Base-by-base conservation (phyloP, 2,113 vertebrate genomes). In the Aphyosemion australe region DNA sequence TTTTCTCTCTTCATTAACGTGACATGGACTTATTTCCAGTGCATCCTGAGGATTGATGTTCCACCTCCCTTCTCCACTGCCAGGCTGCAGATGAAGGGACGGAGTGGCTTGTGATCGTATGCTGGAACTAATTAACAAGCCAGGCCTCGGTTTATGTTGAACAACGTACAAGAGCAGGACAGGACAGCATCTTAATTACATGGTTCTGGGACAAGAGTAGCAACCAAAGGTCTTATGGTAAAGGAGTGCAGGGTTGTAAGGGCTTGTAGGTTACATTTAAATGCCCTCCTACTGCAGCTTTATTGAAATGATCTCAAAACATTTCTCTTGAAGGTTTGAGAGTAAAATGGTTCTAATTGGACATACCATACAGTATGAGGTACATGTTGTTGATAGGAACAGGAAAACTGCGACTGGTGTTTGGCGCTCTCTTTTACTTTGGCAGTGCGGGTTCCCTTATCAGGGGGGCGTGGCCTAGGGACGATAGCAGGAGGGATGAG, bases 61-160 rank as follows among this genome's bases (percentile, higher is more conserved):
- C 79, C n/a, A 34, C 79, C 87, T 88, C 83, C 79, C 80, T 69
- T 80, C 71, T 64, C 69, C 51, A 45, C 56, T 52, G 41, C 5
- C 26, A 26, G 20, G 74, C 64, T 76, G 54, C 34, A 50, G 52
- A 71, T 41, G 10, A 69, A 73, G 66, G 8, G 45, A 57, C 64
- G 72, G 70, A 76, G 63, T 15, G 14, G 53, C 47, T 79, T 80
- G 75, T 61, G 79, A 74, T 84, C 79, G 39, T 76, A 76, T 79
- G 71, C 76, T 75, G 84, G 85, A 88, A 90, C 87, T 91, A 90
- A 92, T 90, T 85, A 87, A 91, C 67, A 68, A 85, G 51, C 79
- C 5, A n/a, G 68, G 64, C 65, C 84, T 79, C 50, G 52, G 65
- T 86, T 89, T 82, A 73, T 88, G 84, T 80, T 86, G 69, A 83